A percentile compares a stretch with the other conserved stretches of the same genome.
phyloP scores from a whole-genome alignment of 2,113 vertebrate genomes.

The Nannobrachium achirus region DNA sequence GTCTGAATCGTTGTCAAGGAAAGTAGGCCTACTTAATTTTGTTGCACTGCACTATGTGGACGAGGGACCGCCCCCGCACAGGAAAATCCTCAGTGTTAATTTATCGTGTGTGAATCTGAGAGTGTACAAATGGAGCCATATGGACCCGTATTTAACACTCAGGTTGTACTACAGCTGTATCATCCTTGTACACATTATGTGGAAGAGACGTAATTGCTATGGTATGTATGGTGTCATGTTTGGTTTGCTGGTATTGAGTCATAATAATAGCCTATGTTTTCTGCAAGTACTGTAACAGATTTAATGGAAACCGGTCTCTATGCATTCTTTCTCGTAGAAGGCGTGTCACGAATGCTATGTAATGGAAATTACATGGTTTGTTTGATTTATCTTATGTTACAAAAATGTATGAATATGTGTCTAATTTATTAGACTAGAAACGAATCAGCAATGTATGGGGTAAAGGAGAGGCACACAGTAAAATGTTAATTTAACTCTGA shows the following conservation, averaged over 20 bases:
- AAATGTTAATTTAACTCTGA: too few relatives aligned
- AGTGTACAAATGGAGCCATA: too few relatives aligned
- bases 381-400: too few relatives aligned
- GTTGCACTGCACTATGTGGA: neutral
- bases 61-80: neutral
- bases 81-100: neutral
- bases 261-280: slow-evolving; percentile 22
- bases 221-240: neutral
- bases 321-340: slow-evolving; percentile 11
- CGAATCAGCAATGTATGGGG: too few relatives aligned
- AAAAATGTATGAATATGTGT: too few relatives aligned
- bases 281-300: slow-evolving; percentile 42
- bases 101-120: too few relatives aligned
- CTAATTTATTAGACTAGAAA: too few relatives aligned
- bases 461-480: too few relatives aligned
- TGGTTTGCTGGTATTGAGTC: slow-evolving; percentile 8
- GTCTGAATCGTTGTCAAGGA: neutral
- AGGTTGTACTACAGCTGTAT: too few relatives aligned
- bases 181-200: slow-evolving; percentile 6
- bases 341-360: too few relatives aligned
- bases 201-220: neutral
- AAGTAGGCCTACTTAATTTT: slow-evolving; percentile 1
- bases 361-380: too few relatives aligned
- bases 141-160: too few relatives aligned
- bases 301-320: slow-evolving; percentile 5